Conservation (phyloP, 2,797 vertebrate species). For the Potorous gilbertii region DNA sequence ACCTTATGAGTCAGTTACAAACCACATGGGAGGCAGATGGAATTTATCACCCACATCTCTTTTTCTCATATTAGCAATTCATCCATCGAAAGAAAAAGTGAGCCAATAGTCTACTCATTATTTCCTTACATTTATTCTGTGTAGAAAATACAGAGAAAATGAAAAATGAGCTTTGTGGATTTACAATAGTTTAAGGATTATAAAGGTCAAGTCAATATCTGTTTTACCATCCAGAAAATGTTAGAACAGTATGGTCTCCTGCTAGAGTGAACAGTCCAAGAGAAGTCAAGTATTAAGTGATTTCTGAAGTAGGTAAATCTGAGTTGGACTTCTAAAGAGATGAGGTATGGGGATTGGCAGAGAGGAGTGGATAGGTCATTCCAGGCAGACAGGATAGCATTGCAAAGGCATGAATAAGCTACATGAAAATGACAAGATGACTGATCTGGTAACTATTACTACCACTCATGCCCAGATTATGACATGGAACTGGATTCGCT, state of each 20-base stretch:
- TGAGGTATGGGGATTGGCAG: neutral
- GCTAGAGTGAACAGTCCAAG: neutral
- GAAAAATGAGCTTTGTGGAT: neutral
- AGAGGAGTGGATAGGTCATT: neutral
- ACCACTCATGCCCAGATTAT: neutral
- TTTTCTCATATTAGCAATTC: neutral
- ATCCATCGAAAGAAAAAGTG: neutral
- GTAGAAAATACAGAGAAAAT: neutral
- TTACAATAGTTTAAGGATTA: neutral
- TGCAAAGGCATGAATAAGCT: neutral
- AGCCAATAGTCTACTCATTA: neutral
- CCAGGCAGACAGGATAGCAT: neutral
- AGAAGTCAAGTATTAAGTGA: neutral
- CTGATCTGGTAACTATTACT: neutral
- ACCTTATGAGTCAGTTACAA: neutral
- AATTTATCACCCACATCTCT: conserved; percentile 1
- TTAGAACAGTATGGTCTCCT: neutral
- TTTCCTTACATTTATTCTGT: neutral
- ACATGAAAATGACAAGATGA: conserved; percentile 10
- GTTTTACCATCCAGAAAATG: neutral
- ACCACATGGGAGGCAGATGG: neutral
- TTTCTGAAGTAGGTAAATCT: neutral
- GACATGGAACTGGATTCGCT: neutral
- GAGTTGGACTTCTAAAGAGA: conserved; percentile 26
- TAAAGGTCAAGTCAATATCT: neutral